Percentiles rank a stretch among this genome's conserved stretches.
These are phyloP conservation scores for Papilio protenor DNA, from an alignment of 2,888 invertebrate species.

Conservation along the genomic window DNA sequence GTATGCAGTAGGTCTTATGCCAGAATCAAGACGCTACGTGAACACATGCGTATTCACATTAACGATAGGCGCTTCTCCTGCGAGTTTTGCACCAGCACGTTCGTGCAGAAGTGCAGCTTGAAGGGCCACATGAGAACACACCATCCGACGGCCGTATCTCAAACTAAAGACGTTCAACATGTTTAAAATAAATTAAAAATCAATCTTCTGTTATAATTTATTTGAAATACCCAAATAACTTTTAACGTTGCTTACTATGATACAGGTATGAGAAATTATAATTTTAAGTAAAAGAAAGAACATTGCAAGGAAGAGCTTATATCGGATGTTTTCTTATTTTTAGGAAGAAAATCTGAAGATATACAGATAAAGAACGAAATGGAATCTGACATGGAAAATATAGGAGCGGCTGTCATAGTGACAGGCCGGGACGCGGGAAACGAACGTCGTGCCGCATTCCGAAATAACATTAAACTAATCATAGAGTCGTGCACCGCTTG, in stretches of 20 bases:
- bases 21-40: conserved; percentile 64
- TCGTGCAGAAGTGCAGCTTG: conserved; percentile 75
- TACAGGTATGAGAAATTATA: not conserved
- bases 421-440: conserved; percentile 54
- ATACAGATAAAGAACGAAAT: conserved; percentile 65
- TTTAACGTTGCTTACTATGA: not conserved
- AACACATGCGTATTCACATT: conserved; percentile 74
- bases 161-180: conserved; percentile 48
- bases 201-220: not conserved
- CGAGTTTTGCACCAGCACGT: conserved; percentile 68
- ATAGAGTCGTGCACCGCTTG: conserved; percentile 73
- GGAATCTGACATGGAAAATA: conserved; percentile 59
- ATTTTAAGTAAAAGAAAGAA: conserved; percentile 34
- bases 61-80: conserved; percentile 78
- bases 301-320: conserved; percentile 61
- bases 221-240: not conserved
- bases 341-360: conserved; percentile 74
- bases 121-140: conserved; percentile 73
- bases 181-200: conserved; percentile 31
- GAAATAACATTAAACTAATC: conserved; percentile 71
- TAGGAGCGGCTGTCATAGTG: conserved; percentile 45
- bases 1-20: conserved; percentile 76
- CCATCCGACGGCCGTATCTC: conserved; percentile 62
- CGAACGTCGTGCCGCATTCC: conserved; percentile 69
- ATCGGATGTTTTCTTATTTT: conserved; percentile 81